Conservation (phyloP, 2,888 invertebrate species). For the Julus scanicus region DNA sequence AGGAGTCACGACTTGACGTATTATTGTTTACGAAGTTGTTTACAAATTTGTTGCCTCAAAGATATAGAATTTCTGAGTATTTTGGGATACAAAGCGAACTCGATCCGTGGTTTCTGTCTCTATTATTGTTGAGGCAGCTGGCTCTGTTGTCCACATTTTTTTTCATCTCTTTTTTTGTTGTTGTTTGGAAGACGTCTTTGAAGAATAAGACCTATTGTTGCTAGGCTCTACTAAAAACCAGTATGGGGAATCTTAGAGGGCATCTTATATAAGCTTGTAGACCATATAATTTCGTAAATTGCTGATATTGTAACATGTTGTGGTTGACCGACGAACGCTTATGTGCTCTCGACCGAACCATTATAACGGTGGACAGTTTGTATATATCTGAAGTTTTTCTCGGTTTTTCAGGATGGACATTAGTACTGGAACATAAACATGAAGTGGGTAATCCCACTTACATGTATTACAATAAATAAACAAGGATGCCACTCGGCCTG, state of each 20-base stretch:
- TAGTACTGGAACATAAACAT: background rate
- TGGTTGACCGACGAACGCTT: slow-evolving; percentile 12
- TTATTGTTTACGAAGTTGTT: background rate
- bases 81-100: background rate
- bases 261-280: background rate
- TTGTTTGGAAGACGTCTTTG: background rate
- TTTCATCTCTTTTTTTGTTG: background rate
- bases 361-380: slow-evolving; percentile 13
- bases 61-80: background rate
- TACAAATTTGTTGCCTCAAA: background rate
- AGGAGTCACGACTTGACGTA: background rate
- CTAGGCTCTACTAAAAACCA: background rate
- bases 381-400: background rate
- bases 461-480: no score
- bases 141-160: background rate
- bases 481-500: no score
- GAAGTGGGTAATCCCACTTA: no score
- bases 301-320: slow-evolving; percentile 3
- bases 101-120: background rate
- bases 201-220: background rate
- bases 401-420: background rate
- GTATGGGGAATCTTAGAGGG: background rate
- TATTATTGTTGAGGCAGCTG: background rate
- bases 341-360: background rate
- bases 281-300: background rate